These are phyloP conservation scores for Rhadina sibilatrix DNA, from an alignment of 2,113 vertebrate species.

Conservation along the genomic window DNA sequence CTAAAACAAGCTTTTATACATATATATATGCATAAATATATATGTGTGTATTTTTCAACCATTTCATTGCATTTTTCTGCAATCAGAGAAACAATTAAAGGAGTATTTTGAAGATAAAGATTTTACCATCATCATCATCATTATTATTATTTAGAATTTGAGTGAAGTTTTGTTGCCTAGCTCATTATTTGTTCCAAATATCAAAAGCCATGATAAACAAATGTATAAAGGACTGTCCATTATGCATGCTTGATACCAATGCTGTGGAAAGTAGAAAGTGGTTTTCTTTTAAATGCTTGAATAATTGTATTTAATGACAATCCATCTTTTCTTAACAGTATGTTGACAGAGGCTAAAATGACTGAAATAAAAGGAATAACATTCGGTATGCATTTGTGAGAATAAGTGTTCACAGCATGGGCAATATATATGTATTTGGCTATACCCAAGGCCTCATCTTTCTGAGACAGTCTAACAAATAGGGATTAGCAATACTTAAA, in stretches of 20 bases:
- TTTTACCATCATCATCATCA: neutral
- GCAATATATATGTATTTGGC: neutral
- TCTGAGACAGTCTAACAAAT: slow-evolving; percentile 19
- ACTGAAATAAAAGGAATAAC: neutral
- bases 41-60: neutral
- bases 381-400: neutral
- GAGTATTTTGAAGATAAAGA: neutral
- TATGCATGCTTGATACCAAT: neutral
- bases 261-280: neutral
- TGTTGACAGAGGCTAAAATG: neutral
- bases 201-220: neutral
- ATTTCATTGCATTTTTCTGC: neutral
- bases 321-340: neutral
- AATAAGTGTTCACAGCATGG: slow-evolving; percentile 4
- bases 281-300: neutral
- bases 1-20: neutral
- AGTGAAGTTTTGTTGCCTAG: neutral
- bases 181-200: neutral
- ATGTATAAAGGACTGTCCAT: neutral
- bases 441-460: neutral
- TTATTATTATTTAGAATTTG: neutral
- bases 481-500: slow-evolving; percentile 46
- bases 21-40: neutral
- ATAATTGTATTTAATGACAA: slow-evolving; percentile 8
- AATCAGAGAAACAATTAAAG: neutral